Evolutionary conservation across 2,113 vertebrate genomes (phyloP).

Genomic region (Melanocharis versteri): DNA sequence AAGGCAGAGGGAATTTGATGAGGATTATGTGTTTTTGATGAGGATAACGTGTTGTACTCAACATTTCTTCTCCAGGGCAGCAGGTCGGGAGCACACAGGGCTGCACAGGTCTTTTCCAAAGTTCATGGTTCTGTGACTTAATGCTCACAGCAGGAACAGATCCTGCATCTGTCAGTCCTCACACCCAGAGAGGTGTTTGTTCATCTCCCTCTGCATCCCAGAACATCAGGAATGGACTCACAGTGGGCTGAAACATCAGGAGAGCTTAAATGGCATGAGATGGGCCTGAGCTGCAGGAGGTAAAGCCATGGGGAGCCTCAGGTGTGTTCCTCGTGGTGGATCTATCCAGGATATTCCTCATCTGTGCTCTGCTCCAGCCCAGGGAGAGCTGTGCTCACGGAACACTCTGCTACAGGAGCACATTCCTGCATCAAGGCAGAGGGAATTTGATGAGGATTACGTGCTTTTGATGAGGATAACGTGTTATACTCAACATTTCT

Average conservation of each 20-base stretch:
- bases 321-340: background rate
- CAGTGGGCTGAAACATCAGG: background rate
- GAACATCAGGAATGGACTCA: background rate
- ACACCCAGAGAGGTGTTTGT: background rate
- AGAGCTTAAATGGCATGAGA: background rate
- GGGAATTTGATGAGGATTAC: background rate
- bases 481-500: too few relatives aligned
- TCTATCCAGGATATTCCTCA: background rate
- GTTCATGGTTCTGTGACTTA: background rate
- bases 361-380: background rate
- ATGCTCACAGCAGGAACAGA: accelerated
- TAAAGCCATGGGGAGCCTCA: background rate
- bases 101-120: background rate
- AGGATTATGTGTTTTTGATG: too few relatives aligned
- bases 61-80: too few relatives aligned
- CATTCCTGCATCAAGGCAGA: background rate
- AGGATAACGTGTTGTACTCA: too few relatives aligned
- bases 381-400: background rate
- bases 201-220: background rate
- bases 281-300: background rate
- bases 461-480: too few relatives aligned
- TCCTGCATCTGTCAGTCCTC: background rate
- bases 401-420: background rate
- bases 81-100: too few relatives aligned
- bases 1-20: background rate